These are phyloP conservation scores for Ischnura elegans DNA, from an alignment of 2,888 invertebrate species.

Conservation along the genomic window DNA sequence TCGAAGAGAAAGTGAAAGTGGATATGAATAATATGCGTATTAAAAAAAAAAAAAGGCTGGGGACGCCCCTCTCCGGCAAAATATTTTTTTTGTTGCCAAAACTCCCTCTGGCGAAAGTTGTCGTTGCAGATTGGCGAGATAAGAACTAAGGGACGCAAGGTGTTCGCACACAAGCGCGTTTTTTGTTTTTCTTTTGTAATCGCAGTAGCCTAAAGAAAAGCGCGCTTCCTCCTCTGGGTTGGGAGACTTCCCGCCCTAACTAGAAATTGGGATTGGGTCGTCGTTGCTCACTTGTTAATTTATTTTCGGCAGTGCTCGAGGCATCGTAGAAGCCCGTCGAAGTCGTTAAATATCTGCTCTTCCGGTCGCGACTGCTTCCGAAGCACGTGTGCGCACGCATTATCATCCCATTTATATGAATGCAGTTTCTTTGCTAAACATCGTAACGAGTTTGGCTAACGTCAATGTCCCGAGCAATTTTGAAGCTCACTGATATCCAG, in stretches of 20 bases:
- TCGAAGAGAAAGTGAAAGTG: neutral
- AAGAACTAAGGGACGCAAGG: neutral
- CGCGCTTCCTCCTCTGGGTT: neutral
- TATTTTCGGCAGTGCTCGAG: neutral
- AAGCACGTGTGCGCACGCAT: too few relatives aligned
- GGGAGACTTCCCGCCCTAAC: neutral
- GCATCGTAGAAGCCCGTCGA: too few relatives aligned
- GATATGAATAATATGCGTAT: neutral
- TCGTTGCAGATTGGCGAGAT: constrained; percentile 4
- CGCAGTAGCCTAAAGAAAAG: neutral
- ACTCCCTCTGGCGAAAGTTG: neutral
- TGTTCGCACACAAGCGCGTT: neutral
- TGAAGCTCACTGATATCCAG: too few relatives aligned
- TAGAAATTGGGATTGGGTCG: neutral
- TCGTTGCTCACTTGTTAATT: neutral
- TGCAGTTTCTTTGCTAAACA: too few relatives aligned
- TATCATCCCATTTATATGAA: too few relatives aligned
- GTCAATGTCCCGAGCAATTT: too few relatives aligned
- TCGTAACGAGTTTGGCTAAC: too few relatives aligned
- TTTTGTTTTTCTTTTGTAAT: neutral
- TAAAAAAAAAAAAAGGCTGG: neutral
- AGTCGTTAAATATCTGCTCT: too few relatives aligned
- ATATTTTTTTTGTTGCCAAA: neutral
- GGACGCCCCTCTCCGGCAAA: neutral
- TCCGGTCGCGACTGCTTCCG: too few relatives aligned